Percentiles rank a stretch among this genome's conserved stretches.
phyloP scores from a whole-genome alignment of 1,140 invertebrate genomes.

The Ctenoplectra terminalis region DNA sequence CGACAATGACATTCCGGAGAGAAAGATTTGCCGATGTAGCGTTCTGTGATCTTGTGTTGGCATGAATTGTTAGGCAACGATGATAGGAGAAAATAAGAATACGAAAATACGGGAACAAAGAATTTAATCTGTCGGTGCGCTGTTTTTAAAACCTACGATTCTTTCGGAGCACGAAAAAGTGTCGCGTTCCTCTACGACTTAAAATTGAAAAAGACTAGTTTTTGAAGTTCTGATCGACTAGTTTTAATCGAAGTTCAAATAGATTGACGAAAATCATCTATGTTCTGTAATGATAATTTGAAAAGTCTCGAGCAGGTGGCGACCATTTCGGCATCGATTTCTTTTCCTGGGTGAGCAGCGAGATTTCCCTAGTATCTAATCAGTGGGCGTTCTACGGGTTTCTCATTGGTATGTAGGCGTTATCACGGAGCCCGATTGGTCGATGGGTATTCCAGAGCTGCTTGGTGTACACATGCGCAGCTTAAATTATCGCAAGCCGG shows the following conservation, averaged over 20 bases:
- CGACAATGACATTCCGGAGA: no score
- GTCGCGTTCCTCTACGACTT: no score
- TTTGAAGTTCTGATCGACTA: no score
- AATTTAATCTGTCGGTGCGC: no score
- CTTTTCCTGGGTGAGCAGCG: slow-evolving; percentile 60
- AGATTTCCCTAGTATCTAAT: slow-evolving; percentile 77
- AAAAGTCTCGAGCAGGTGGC: slow-evolving; percentile 33
- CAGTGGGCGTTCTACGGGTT: slow-evolving; percentile 78
- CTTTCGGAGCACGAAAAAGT: no score
- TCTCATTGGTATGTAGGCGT: slow-evolving; percentile 80
- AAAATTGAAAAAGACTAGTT: background rate
- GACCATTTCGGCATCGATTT: slow-evolving; percentile 71
- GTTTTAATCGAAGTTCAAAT: background rate
- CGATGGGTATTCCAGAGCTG: slow-evolving; percentile 59
- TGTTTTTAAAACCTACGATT: no score
- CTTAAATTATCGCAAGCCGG: background rate
- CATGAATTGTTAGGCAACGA: background rate
- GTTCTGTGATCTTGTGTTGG: no score
- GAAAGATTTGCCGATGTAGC: no score
- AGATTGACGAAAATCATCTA: background rate
- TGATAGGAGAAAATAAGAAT: background rate
- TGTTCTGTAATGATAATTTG: background rate
- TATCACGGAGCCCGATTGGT: slow-evolving; percentile 75
- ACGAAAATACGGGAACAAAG: no score
- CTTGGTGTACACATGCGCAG: slow-evolving; percentile 58